Evolutionary conservation across 2,113 vertebrate species (phyloP).

Genomic region (Hyla sarda): DNA sequence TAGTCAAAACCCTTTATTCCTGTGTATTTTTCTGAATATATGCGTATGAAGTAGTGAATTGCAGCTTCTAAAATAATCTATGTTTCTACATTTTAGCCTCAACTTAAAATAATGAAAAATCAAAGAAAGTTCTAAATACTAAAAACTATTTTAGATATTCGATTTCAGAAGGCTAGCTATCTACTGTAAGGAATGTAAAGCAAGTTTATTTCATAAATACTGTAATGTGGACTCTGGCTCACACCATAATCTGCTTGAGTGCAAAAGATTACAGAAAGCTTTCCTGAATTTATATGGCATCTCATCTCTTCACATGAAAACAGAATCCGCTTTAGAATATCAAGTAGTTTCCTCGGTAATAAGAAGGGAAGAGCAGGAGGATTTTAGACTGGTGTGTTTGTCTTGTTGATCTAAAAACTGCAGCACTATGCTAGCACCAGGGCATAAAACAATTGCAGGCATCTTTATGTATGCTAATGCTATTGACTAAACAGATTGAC

Average conservation of each 20-base stretch:
- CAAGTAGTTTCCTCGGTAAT: constrained; percentile 44
- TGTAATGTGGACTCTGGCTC: constrained; percentile 45
- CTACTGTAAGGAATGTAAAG: constrained; percentile 23
- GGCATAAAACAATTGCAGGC: not conserved
- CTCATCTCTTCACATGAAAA: constrained; percentile 43
- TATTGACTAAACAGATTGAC: not conserved
- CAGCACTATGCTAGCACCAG: not conserved
- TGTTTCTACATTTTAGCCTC: not conserved
- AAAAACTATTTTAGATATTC: not conserved
- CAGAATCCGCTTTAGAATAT: constrained; percentile 49
- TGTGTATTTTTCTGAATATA: not conserved
- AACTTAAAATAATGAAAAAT: not conserved
- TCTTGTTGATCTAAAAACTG: constrained; percentile 13
- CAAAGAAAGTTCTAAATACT: no score
- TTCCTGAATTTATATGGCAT: constrained; percentile 51
- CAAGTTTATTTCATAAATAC: constrained; percentile 54
- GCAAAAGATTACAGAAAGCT: constrained; percentile 56
- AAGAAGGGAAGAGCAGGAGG: constrained; percentile 3
- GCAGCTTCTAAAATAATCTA: no score
- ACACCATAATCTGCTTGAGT: constrained; percentile 50
- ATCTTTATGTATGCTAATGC: not conserved
- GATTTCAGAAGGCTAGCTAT: not conserved
- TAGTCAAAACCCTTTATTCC: not conserved
- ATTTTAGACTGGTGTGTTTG: constrained; percentile 9
- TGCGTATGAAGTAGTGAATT: not conserved